Evolutionary conservation across 2,888 invertebrate species (phyloP).

Genomic region (Allophyes oxyacanthae): DNA sequence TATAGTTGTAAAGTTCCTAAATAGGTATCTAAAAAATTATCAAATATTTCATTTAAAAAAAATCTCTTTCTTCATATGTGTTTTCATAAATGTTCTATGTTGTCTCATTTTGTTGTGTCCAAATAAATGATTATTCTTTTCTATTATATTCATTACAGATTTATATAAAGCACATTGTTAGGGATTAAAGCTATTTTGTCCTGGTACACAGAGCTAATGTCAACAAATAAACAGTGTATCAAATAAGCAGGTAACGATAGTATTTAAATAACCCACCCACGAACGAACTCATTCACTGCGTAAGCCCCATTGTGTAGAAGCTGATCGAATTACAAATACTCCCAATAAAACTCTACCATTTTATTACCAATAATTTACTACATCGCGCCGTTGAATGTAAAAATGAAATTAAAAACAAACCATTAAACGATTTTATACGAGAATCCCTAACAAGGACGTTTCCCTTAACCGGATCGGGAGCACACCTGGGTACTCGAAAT

Average conservation of each 20-base stretch:
- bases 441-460: conserved; percentile 88
- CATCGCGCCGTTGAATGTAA: conserved; percentile 79
- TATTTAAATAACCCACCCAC: conserved; percentile 70
- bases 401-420: conserved; percentile 89
- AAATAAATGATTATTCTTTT: too few relatives aligned
- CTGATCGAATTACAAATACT: conserved; percentile 74
- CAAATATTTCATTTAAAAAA: too few relatives aligned
- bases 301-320: conserved; percentile 64
- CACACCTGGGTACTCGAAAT: conserved; percentile 89
- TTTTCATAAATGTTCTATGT: too few relatives aligned
- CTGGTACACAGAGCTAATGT: conserved; percentile 35
- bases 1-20: too few relatives aligned
- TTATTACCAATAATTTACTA: conserved; percentile 84
- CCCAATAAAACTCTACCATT: conserved; percentile 76
- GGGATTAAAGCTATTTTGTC: conserved; percentile 22
- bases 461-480: conserved; percentile 89
- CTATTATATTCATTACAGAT: too few relatives aligned
- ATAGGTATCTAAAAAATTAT: too few relatives aligned
- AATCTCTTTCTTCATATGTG: too few relatives aligned
- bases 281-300: conserved; percentile 61
- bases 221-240: conserved; percentile 63
- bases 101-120: too few relatives aligned
- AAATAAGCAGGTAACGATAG: conserved; percentile 50
- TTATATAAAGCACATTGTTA: conserved; percentile 14
- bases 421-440: conserved; percentile 88